Evolutionary conservation across 1,140 invertebrate species (phyloP).

Genomic region (Heliconius congener): DNA sequence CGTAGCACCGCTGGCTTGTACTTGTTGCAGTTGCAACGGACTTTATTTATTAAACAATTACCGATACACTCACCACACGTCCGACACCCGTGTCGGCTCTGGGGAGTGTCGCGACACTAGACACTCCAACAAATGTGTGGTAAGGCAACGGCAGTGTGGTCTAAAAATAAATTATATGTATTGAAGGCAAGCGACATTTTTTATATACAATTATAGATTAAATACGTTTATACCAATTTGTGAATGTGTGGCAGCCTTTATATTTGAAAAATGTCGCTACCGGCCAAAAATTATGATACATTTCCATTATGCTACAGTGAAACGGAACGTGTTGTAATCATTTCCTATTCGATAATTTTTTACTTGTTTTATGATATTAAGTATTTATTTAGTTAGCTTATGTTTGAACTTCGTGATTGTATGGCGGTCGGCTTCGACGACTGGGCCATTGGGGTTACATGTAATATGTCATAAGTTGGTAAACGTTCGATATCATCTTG

Average conservation of each 20-base stretch:
- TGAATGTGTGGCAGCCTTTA: conserved; percentile 31
- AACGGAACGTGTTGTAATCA: conserved; percentile 51
- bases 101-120: not conserved
- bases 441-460: conserved; percentile 4
- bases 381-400: conserved; percentile 77
- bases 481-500: conserved; percentile 32
- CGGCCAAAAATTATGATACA: conserved; percentile 48
- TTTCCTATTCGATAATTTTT: conserved; percentile 64
- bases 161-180: conserved; percentile 35
- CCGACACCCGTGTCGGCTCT: not conserved
- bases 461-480: conserved; percentile 26
- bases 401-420: conserved; percentile 40
- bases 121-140: conserved; percentile 17
- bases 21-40: conserved; percentile 34
- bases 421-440: not conserved
- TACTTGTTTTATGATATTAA: conserved; percentile 76
- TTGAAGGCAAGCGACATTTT: conserved; percentile 44
- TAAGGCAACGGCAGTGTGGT: conserved; percentile 47
- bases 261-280: conserved; percentile 40
- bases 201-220: conserved; percentile 16
- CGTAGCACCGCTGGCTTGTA: conserved; percentile 65
- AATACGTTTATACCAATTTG: not conserved
- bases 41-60: conserved; percentile 35
- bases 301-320: conserved; percentile 54
- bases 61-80: not conserved